phyloP scores from a whole-genome alignment of 2,113 vertebrate species.

The Cyanoliseus patagonus region DNA sequence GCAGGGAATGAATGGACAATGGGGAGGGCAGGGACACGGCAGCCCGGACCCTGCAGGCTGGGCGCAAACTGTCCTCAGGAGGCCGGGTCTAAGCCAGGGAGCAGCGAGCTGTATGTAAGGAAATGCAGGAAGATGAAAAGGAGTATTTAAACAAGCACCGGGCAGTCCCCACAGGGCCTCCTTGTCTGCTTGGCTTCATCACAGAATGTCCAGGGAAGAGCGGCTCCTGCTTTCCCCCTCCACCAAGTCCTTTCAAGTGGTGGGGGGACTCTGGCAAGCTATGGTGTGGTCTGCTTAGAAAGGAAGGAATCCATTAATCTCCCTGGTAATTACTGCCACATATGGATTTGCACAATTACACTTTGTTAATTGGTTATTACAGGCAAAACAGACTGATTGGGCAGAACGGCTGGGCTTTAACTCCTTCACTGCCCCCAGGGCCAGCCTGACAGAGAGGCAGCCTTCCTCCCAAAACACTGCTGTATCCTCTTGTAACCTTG shows the following conservation, averaged over 20 bases:
- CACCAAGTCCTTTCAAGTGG: background rate
- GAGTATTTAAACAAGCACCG: constrained; percentile 29
- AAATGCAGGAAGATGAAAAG: constrained; percentile 14
- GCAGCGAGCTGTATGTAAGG: background rate
- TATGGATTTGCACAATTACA: constrained; percentile 67
- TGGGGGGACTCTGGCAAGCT: constrained; percentile 1
- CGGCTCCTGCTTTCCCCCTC: background rate
- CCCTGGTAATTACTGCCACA: constrained; percentile 62
- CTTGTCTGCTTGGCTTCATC: background rate
- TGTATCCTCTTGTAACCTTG: background rate
- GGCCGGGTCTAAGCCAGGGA: background rate
- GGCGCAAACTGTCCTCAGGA: constrained; percentile 12
- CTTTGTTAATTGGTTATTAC: constrained; percentile 64
- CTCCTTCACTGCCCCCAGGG: background rate
- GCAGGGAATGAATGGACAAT: constrained; percentile 56
- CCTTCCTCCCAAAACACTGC: background rate
- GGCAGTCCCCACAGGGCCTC: constrained; percentile 17
- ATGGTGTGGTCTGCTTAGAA: background rate
- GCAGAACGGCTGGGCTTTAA: constrained; percentile 33
- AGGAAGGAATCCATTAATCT: constrained; percentile 70
- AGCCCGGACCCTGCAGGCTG: background rate
- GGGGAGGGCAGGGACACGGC: background rate
- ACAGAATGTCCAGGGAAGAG: background rate
- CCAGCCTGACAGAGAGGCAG: background rate
- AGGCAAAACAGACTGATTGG: constrained; percentile 40